phyloP scores from a whole-genome alignment of 2,113 vertebrate species.

The Poicephalus gulielmi region DNA sequence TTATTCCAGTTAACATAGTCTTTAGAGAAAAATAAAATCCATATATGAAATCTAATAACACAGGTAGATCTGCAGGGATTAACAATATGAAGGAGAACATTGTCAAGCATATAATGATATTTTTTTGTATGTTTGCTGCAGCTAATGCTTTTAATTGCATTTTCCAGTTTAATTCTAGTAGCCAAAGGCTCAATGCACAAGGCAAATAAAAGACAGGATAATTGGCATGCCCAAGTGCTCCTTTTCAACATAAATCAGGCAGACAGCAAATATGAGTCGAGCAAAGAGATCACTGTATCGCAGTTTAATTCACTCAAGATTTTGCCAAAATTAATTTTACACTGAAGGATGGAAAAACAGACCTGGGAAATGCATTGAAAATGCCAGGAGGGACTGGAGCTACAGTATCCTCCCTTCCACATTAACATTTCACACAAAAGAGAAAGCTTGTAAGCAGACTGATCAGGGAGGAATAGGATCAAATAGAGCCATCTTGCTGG shows the following conservation, averaged over 20 bases:
- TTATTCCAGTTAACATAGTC: constrained; percentile 2
- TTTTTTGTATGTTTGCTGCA: constrained; percentile 43
- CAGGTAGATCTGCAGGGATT: constrained; percentile 34
- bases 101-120: constrained; percentile 56
- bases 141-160: constrained; percentile 59
- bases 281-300: not conserved
- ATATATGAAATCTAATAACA: constrained; percentile 47
- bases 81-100: constrained; percentile 36
- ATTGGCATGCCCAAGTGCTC: constrained; percentile 32
- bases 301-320: constrained; percentile 29
- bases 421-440: not conserved
- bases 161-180: constrained; percentile 62
- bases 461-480: not conserved
- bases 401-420: not conserved
- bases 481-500: not conserved
- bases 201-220: constrained; percentile 40
- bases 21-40: constrained; percentile 17
- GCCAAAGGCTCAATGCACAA: constrained; percentile 58
- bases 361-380: not conserved
- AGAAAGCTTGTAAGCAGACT: not conserved
- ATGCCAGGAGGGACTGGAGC: not conserved
- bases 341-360: not conserved
- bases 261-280: constrained; percentile 26
- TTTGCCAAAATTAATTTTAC: constrained; percentile 40
- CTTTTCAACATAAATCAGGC: constrained; percentile 43